Percentiles rank a stretch among this genome's conserved stretches.
Evolutionary conservation across 2,797 vertebrate species (phyloP).

Genomic region (Graptemys geographica): DNA sequence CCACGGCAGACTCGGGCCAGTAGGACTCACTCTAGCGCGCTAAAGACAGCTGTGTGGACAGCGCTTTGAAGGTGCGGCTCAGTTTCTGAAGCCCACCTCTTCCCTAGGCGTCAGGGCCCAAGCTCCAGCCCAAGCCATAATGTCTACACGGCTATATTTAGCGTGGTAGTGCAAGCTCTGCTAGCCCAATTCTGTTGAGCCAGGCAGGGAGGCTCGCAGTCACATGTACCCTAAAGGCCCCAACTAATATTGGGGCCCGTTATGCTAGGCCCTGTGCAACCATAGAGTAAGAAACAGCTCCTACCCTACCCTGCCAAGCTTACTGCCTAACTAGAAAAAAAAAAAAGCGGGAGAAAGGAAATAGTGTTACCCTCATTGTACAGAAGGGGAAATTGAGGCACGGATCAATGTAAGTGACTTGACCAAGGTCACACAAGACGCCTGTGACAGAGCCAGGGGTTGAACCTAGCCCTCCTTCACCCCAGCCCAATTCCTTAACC

Average conservation of each 20-base stretch:
- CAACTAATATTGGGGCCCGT: no score
- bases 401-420: conserved; percentile 26
- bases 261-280: no score
- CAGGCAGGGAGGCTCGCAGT: no score
- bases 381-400: background rate
- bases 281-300: no score
- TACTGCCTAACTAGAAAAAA: background rate
- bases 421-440: background rate
- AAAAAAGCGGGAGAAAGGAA: background rate
- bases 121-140: background rate
- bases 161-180: background rate
- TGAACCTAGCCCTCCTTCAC: background rate
- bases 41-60: background rate
- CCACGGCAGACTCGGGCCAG: background rate
- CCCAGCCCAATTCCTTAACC: background rate
- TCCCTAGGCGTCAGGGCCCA: background rate
- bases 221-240: no score
- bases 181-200: no score
- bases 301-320: background rate
- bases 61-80: background rate
- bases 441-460: background rate
- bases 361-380: background rate
- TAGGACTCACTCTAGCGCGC: background rate
- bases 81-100: background rate
- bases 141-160: background rate